phyloP scores from a whole-genome alignment of 2,797 vertebrate genomes.

The Erithacus rubecula region DNA sequence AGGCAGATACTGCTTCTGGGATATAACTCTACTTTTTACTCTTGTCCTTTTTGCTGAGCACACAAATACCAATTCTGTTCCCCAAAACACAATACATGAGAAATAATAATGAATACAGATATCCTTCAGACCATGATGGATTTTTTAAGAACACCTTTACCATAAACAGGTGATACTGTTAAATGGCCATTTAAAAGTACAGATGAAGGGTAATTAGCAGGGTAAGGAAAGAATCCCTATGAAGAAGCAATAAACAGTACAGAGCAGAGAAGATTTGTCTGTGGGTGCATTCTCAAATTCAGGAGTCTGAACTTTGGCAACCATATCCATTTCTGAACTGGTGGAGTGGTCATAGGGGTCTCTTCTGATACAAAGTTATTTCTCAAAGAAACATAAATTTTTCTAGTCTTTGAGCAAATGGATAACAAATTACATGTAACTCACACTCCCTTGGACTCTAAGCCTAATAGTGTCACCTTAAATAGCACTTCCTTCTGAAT shows the following conservation, averaged over 20 bases:
- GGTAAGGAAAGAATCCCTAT: neutral
- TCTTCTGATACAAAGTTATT: neutral
- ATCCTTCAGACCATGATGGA: neutral
- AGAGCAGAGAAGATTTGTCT: neutral
- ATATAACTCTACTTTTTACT: neutral
- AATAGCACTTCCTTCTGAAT: neutral
- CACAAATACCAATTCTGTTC: neutral
- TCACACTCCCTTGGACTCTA: neutral
- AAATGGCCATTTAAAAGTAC: neutral
- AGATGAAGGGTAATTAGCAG: neutral
- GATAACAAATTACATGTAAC: neutral
- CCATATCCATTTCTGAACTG: neutral
- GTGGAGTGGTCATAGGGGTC: neutral
- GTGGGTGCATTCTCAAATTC: neutral
- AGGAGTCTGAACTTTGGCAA: neutral
- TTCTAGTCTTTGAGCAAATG: neutral
- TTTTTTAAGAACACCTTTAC: neutral
- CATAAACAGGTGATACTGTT: neutral
- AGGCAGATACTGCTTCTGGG: neutral
- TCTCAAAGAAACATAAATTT: neutral
- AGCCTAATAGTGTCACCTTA: neutral
- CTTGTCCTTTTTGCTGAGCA: neutral
- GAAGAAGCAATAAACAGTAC: neutral
- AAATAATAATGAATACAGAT: neutral
- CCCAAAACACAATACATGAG: neutral